Evolutionary conservation across 2,113 vertebrate species (phyloP).

Genomic region (Eudyptes chrysolophus): DNA sequence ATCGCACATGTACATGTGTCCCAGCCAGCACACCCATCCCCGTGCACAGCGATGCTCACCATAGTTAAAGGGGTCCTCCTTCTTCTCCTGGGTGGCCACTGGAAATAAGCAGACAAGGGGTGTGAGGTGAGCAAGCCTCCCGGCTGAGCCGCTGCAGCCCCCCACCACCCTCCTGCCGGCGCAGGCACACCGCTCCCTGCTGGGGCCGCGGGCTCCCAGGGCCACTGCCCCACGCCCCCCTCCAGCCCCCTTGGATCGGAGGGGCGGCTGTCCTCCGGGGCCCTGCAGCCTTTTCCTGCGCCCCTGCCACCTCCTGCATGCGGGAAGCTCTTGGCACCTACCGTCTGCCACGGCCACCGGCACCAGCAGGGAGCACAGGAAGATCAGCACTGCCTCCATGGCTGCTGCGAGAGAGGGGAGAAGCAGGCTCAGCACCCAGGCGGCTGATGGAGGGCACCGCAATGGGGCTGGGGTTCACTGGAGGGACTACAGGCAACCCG

Average conservation of each 20-base stretch:
- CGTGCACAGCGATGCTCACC: slow-evolving; percentile 40
- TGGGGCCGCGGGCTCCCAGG: neutral
- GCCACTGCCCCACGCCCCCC: rapidly evolving
- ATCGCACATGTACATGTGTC: rapidly evolving
- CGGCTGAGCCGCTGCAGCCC: neutral
- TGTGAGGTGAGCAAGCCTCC: neutral
- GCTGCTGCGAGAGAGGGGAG: slow-evolving; percentile 71
- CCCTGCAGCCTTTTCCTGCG: rapidly evolving
- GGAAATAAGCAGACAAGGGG: neutral
- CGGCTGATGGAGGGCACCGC: neutral
- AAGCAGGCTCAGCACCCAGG: neutral
- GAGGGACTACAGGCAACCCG: rapidly evolving
- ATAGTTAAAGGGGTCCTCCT: slow-evolving; percentile 80
- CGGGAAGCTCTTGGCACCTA: slow-evolving; percentile 60
- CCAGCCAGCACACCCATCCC: neutral
- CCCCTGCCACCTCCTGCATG: neutral
- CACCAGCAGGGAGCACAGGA: slow-evolving; percentile 86
- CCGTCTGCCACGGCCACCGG: slow-evolving; percentile 77
- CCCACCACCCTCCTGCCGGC: neutral
- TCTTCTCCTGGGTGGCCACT: slow-evolving; percentile 70
- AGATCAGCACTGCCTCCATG: slow-evolving; percentile 89
- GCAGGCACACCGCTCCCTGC: neutral
- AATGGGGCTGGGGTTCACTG: rapidly evolving
- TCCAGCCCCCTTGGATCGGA: rapidly evolving
- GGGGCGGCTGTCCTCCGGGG: rapidly evolving